phyloP scores from a whole-genome alignment of 2,888 invertebrate species.

The Caenorhabditis sp. region DNA sequence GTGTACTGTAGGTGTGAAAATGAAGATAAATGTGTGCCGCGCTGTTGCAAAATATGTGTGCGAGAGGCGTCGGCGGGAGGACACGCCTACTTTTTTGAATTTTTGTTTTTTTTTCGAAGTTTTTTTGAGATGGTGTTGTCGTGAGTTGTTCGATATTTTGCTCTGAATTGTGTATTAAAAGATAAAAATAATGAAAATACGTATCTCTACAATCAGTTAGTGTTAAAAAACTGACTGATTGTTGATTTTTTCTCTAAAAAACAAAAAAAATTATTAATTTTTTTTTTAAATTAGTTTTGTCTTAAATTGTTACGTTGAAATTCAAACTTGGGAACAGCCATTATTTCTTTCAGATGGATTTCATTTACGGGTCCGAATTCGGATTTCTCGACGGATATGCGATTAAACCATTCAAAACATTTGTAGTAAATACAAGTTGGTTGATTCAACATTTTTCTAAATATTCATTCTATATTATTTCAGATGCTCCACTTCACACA shows the following conservation, averaged over 20 bases:
- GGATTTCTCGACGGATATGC: slow-evolving; percentile 37
- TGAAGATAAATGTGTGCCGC: neutral
- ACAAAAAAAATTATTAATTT: neutral
- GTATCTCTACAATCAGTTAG: too few species aligned
- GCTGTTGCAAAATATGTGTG: neutral
- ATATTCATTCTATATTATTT: slow-evolving; percentile 14
- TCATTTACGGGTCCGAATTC: slow-evolving; percentile 42
- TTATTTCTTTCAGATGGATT: slow-evolving; percentile 44
- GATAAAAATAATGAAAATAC: too few species aligned
- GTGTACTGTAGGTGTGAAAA: neutral
- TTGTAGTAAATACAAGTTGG: slow-evolving; percentile 57
- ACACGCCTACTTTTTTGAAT: neutral
- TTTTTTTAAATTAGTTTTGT: neutral
- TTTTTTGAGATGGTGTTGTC: neutral
- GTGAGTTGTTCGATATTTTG: too few species aligned
- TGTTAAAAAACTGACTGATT: too few species aligned
- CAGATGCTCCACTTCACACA: slow-evolving; percentile 62
- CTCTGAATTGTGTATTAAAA: too few species aligned
- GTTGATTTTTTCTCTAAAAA: too few species aligned
- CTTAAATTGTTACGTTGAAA: neutral
- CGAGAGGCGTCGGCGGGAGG: neutral
- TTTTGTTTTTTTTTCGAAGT: neutral
- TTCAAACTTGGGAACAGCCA: neutral
- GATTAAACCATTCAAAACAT: slow-evolving; percentile 36
- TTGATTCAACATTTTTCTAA: slow-evolving; percentile 9